Conservation (phyloP, 1,140 invertebrate genomes). For the Papilio aristodemus region DNA sequence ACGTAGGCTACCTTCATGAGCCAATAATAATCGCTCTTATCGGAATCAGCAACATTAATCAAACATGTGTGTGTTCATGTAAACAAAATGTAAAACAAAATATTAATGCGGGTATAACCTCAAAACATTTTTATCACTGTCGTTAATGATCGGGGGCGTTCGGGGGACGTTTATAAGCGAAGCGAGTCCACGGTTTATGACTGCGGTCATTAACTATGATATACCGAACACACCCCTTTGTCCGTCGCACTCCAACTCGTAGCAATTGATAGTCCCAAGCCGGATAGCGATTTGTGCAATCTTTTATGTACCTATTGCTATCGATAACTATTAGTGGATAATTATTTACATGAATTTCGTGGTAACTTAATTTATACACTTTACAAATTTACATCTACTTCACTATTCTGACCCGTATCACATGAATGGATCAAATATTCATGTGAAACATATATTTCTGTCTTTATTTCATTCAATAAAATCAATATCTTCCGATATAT, state of each 20-base stretch:
- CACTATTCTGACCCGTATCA: no score
- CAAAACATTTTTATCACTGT: constrained; percentile 27
- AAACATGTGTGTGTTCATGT: not conserved
- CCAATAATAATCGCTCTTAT: no score
- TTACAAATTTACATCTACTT: no score
- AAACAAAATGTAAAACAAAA: constrained; percentile 11
- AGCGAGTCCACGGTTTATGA: constrained; percentile 22
- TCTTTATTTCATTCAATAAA: no score
- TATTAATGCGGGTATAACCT: constrained; percentile 9
- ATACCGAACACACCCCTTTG: constrained; percentile 22
- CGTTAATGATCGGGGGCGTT: not conserved
- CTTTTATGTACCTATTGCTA: constrained; percentile 12
- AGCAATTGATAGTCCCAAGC: constrained; percentile 11
- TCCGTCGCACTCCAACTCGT: not conserved
- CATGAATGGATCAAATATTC: no score
- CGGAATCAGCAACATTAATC: no score
- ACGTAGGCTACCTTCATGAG: no score
- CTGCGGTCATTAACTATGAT: constrained; percentile 14
- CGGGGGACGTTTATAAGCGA: constrained; percentile 25
- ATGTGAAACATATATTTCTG: no score
- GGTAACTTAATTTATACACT: no score
- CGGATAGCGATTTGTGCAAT: not conserved
- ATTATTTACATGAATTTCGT: not conserved
- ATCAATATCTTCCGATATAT: no score
- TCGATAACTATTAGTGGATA: not conserved